A percentile compares a stretch with the other conserved stretches of the same genome.
Evolutionary conservation across 2,113 vertebrate species (phyloP).

Genomic region (Glaucomys volans): DNA sequence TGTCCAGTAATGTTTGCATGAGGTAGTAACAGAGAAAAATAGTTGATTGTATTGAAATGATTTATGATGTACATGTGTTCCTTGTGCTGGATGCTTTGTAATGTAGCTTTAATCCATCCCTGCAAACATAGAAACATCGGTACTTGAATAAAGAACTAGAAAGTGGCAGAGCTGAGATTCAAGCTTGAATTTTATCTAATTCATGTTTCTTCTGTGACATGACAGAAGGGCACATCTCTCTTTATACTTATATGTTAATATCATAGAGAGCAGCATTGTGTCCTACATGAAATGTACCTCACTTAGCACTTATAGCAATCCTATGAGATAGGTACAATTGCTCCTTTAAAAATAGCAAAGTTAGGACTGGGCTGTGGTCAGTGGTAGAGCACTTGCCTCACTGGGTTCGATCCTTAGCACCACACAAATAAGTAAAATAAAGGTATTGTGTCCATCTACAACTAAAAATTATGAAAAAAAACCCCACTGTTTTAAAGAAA

Average conservation of each 20-base stretch:
- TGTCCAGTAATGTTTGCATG: not conserved
- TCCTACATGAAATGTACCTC: not conserved
- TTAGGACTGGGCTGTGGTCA: too few species aligned
- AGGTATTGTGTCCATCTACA: too few species aligned
- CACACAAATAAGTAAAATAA: too few species aligned
- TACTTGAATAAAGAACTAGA: not conserved
- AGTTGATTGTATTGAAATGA: not conserved
- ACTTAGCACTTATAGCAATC: not conserved
- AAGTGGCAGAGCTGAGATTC: not conserved
- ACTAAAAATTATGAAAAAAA: too few species aligned
- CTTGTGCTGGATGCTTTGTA: not conserved
- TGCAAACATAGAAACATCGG: not conserved
- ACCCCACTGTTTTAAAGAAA: too few species aligned
- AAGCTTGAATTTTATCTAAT: not conserved
- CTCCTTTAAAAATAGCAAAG: constrained; percentile 2
- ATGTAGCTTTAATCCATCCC: not conserved
- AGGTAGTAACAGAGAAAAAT: not conserved
- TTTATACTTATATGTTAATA: not conserved
- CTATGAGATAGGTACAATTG: not conserved
- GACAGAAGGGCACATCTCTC: not conserved
- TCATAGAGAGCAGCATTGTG: not conserved
- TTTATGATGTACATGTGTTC: not conserved
- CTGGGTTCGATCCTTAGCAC: too few species aligned
- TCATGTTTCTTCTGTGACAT: not conserved
- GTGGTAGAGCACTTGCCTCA: too few species aligned